phyloP scores from a whole-genome alignment of 2,113 vertebrate genomes.

The Cyanoramphus novaezelandiae region DNA sequence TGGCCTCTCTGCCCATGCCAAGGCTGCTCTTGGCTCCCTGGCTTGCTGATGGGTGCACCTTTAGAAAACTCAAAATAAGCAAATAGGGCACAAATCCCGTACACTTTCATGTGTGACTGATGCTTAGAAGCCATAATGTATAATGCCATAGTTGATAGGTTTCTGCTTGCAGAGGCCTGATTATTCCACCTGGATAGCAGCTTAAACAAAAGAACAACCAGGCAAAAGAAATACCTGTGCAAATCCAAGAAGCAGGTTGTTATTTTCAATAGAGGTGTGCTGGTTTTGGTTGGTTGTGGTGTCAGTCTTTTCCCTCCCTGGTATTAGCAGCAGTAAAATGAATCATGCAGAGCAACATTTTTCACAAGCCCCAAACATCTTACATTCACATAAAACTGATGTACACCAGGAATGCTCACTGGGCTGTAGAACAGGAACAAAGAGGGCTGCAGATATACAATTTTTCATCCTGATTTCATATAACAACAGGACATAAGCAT shows the following conservation, averaged over 20 bases:
- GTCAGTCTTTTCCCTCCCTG: not conserved
- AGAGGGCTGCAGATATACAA: conserved; percentile 61
- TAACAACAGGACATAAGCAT: conserved; percentile 70
- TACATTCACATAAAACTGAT: conserved; percentile 67
- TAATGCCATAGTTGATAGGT: not conserved
- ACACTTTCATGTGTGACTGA: not conserved
- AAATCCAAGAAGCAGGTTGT: conserved; percentile 47
- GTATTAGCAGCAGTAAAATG: conserved; percentile 64
- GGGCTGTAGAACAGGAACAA: conserved; percentile 64
- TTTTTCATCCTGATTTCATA: conserved; percentile 68
- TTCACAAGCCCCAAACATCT: conserved; percentile 65
- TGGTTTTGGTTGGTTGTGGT: not conserved
- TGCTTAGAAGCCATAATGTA: not conserved
- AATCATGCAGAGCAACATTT: conserved; percentile 67
- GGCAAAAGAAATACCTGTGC: conserved; percentile 51
- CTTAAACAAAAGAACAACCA: conserved; percentile 60
- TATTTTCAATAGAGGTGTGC: conserved; percentile 59
- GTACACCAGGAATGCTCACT: conserved; percentile 59
- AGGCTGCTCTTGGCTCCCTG: not conserved
- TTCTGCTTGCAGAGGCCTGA: conserved; percentile 46
- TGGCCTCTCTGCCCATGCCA: too few relatives aligned
- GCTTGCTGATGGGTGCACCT: not conserved
- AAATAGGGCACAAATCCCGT: not conserved
- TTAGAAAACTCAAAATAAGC: not conserved
- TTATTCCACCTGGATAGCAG: conserved; percentile 54